Evolutionary conservation across 1,140 invertebrate genomes (phyloP).

Genomic region (Drosophila malerkotliana): DNA sequence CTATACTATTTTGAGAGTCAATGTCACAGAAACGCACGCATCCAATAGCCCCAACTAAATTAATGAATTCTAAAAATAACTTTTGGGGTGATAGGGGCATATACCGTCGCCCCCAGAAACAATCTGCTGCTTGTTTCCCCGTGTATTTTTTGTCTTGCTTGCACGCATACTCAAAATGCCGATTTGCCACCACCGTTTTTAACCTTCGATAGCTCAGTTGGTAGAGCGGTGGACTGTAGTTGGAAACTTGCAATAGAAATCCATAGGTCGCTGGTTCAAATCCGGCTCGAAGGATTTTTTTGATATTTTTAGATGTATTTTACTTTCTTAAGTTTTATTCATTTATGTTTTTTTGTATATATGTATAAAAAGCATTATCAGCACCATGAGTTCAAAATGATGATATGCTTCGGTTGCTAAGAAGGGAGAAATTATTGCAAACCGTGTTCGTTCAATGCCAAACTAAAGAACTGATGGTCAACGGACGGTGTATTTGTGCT

Average conservation of each 20-base stretch:
- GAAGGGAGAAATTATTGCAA: too few relatives aligned
- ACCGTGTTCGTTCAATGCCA: too few relatives aligned
- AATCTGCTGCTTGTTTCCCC: background rate
- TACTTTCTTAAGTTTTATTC: background rate
- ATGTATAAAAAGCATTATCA: too few relatives aligned
- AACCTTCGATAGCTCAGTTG: conserved; percentile 94
- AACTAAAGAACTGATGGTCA: background rate
- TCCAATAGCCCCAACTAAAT: background rate
- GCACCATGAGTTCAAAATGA: background rate
- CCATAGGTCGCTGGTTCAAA: conserved; percentile 90
- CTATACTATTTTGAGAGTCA: background rate
- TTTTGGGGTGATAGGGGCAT: background rate
- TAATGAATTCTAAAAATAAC: background rate
- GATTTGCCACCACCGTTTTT: background rate
- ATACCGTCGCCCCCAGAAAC: background rate
- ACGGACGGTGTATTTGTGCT: background rate
- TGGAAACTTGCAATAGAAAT: conserved; percentile 66
- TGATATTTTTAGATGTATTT: too few relatives aligned
- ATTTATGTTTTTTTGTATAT: too few relatives aligned
- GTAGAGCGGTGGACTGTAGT: conserved; percentile 94
- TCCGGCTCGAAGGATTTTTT: conserved; percentile 86
- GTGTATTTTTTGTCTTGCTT: background rate
- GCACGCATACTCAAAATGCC: background rate
- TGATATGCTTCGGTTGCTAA: too few relatives aligned
- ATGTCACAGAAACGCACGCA: background rate